phyloP scores from a whole-genome alignment of 2,113 vertebrate species.

The Carettochelys insculpta region DNA sequence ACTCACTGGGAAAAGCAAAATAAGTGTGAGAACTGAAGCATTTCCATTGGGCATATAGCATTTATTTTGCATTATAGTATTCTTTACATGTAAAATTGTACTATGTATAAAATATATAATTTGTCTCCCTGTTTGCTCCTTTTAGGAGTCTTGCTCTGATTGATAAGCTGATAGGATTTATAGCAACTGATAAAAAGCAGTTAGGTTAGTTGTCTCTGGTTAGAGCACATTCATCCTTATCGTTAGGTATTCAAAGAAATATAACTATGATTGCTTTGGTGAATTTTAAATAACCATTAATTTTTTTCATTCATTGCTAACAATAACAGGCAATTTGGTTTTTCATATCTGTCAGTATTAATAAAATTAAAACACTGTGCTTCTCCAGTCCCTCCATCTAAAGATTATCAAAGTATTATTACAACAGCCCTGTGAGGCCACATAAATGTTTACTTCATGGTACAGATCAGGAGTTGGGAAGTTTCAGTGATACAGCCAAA shows the following conservation, averaged over 20 bases:
- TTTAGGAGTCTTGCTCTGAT: not conserved
- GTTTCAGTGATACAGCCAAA: not conserved
- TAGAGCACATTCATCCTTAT: not conserved
- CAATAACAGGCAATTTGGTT: not conserved
- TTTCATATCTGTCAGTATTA: not conserved
- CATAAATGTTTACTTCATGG: not conserved
- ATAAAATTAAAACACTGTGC: not conserved
- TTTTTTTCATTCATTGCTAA: fast-evolving
- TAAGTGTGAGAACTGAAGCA: not conserved
- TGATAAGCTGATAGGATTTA: not conserved
- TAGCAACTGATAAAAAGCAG: not conserved
- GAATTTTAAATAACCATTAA: not conserved
- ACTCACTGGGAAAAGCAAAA: not conserved
- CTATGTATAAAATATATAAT: not conserved
- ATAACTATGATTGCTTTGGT: not conserved
- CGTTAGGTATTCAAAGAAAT: not conserved
- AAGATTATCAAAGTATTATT: no score
- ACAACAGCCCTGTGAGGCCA: not conserved
- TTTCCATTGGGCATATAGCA: not conserved
- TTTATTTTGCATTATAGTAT: not conserved
- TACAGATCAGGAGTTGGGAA: not conserved
- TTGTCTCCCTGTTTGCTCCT: not conserved
- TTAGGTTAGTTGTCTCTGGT: not conserved
- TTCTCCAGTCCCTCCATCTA: not conserved
- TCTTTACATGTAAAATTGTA: not conserved